Percentiles rank a stretch among this genome's conserved stretches.
These are phyloP conservation scores for Oryzias celebensis DNA, from an alignment of 2,113 vertebrate species.

Conservation along the genomic window DNA sequence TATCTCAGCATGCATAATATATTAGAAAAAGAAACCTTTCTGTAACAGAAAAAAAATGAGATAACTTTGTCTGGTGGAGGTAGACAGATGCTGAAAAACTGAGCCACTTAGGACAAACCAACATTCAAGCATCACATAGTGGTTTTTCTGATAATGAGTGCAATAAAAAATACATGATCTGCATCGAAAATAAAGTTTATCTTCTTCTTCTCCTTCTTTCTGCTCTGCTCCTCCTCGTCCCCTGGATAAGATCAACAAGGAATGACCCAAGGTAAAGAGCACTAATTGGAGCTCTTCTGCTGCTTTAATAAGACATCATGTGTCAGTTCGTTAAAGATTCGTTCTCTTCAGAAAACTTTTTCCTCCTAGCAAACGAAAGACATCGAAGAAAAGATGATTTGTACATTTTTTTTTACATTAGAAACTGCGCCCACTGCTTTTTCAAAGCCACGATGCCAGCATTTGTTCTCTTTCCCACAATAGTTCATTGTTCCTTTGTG, in stretches of 20 bases:
- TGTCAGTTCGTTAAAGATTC: slow-evolving; percentile 43
- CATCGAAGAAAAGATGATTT: slow-evolving; percentile 26
- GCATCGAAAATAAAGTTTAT: slow-evolving; percentile 41
- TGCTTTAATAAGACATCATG: slow-evolving; percentile 5
- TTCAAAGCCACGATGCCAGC: slow-evolving; percentile 1
- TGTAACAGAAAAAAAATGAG: slow-evolving; percentile 8
- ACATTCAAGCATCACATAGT: slow-evolving; percentile 25
- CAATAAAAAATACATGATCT: slow-evolving; percentile 40
- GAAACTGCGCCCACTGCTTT: slow-evolving; percentile 14
- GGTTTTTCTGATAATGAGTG: slow-evolving; percentile 27
- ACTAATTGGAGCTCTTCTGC: slow-evolving; percentile 40
- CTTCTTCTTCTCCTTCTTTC: slow-evolving; percentile 50
- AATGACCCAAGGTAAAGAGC: slow-evolving; percentile 69
- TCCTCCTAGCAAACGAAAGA: slow-evolving; percentile 21
- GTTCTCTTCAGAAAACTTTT: slow-evolving; percentile 29
- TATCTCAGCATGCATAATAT: slow-evolving; percentile 1
- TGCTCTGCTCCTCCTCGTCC: background rate
- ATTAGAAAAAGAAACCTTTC: background rate
- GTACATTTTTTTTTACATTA: slow-evolving; percentile 15
- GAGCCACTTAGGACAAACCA: slow-evolving; percentile 33
- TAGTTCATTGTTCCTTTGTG: slow-evolving; percentile 32
- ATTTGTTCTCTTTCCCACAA: slow-evolving; percentile 2
- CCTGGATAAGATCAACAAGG: slow-evolving; percentile 67
- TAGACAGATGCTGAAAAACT: slow-evolving; percentile 43
- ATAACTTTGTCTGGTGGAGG: slow-evolving; percentile 10